Base-by-base conservation (phyloP, 2,888 invertebrate genomes). In the Flexamia atlantica region DNA sequence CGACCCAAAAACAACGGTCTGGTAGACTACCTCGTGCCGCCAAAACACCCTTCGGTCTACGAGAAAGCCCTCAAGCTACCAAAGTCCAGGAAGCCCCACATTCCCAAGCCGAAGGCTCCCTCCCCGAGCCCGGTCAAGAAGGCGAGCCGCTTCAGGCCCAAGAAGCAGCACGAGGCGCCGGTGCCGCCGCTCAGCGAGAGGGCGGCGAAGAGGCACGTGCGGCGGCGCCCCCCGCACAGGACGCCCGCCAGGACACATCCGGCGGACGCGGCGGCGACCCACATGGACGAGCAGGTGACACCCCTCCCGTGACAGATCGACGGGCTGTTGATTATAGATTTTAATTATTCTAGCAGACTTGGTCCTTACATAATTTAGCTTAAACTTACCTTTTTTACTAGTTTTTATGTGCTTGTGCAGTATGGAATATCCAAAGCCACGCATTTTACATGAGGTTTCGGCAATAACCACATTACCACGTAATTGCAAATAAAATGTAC, bases 11-110 rank as follows among this genome's bases (percentile, higher is more conserved):
- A 76, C 1, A 84, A 60, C 30, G 85, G 84, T 14, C 81, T 86
- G 5, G 68, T 86, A 3, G 87, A 87, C 82, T 87, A 85, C 60
- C 81, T 87, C 25, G 81, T 82, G 17, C 87, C 87, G 5, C 87
- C 87, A 2, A 86, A 83, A 57, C 85, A 72, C 20, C 84, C 85
- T 3, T 85, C 85, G 10, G 81, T 85, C 17, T 85, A 86, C 50
- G 74, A 42, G 17, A 76, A 68, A 40, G 42, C 80, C 28, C 25
- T 76, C 40, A 84, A 84, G 42, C 32, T 50, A 40, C 28, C 68
- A 12, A 53, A 76, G 2, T 14, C 70, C 1, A 79, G 60, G 3
- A 60, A 64, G 20, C 14, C 53, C 0, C 40, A 25, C 36, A 36
- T 25, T 0, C 42, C 79, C 20, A 84, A 83, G 30, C 72, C 81